phyloP scores from a whole-genome alignment of 37 sponge, comb jelly and placozoan genomes.

The Halichondria panicea region DNA sequence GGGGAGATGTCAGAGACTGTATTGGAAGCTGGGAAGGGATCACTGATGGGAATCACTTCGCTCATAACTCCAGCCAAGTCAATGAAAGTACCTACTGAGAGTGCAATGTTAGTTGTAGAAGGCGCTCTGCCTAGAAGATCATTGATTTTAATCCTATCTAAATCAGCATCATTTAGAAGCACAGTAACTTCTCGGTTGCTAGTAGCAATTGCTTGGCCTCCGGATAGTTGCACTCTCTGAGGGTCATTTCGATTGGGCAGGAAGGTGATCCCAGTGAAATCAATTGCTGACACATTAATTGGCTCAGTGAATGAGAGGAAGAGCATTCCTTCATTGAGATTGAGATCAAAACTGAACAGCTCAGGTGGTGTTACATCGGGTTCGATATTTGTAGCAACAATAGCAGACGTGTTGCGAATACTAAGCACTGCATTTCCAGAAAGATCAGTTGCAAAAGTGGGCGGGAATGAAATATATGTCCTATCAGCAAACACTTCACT shows the following conservation, averaged over 20 bases:
- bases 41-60: neutral
- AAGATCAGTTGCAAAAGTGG: conserved; percentile 53
- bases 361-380: conserved; percentile 64
- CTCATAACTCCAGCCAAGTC: conserved; percentile 73
- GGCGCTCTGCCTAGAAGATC: conserved; percentile 49
- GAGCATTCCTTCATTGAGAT: conserved; percentile 59
- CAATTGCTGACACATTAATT: conserved; percentile 50
- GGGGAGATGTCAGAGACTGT: conserved; percentile 53
- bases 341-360: conserved; percentile 49
- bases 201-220: conserved; percentile 27
- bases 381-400: conserved; percentile 16
- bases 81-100: conserved; percentile 42
- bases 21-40: conserved; percentile 27
- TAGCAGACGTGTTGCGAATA: conserved; percentile 15
- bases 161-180: conserved; percentile 36
- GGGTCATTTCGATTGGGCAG: conserved; percentile 40
- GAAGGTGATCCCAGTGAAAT: conserved; percentile 36
- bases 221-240: conserved; percentile 41
- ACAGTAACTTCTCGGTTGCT: conserved; percentile 49
- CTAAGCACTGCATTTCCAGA: conserved; percentile 39
- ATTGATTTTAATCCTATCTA: conserved; percentile 53
- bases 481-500: conserved; percentile 17
- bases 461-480: conserved; percentile 49
- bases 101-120: conserved; percentile 60
- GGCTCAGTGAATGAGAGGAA: conserved; percentile 76